Percentiles rank a stretch among this genome's conserved stretches.
Evolutionary conservation across 2,888 invertebrate genomes (phyloP).

Genomic region (Lysandra bellargus): DNA sequence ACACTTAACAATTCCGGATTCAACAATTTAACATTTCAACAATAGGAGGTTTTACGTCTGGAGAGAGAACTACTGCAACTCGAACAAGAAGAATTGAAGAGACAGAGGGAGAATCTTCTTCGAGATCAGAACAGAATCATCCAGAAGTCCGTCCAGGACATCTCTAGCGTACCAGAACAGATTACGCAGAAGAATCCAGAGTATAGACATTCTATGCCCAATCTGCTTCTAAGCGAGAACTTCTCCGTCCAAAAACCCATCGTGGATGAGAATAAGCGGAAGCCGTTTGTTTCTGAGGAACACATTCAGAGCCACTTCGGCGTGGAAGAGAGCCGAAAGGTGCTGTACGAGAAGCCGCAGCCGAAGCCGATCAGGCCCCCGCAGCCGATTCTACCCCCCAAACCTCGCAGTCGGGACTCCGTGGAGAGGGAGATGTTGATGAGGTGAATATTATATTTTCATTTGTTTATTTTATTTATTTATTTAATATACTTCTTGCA

Average conservation of each 20-base stretch:
- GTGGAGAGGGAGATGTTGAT: conserved; percentile 75
- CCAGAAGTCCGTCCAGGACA: conserved; percentile 83
- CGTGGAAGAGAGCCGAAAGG: conserved; percentile 68
- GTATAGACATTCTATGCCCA: conserved; percentile 77
- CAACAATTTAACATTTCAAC: conserved; percentile 36
- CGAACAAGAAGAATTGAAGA: conserved; percentile 88
- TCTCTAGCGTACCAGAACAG: conserved; percentile 64
- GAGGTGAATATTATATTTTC: conserved; percentile 55
- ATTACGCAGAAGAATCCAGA: conserved; percentile 53
- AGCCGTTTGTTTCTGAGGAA: conserved; percentile 73
- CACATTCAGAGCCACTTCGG: conserved; percentile 74
- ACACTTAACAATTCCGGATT: conserved; percentile 22
- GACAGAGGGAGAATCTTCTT: conserved; percentile 86
- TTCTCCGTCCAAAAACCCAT: conserved; percentile 52
- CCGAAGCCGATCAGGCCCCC: conserved; percentile 48
- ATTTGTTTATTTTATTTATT: not conserved
- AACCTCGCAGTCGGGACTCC: conserved; percentile 67
- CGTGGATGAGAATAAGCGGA: conserved; percentile 64
- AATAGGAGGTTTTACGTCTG: conserved; percentile 86
- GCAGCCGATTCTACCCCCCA: conserved; percentile 64
- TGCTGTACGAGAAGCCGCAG: conserved; percentile 56
- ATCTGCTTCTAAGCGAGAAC: conserved; percentile 64
- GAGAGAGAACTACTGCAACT: conserved; percentile 88
- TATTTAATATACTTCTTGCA: too few relatives aligned
- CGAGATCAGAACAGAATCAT: conserved; percentile 83